Base-by-base conservation (phyloP, 2,888 invertebrate genomes). In the Zygothrica quintamaculata region DNA sequence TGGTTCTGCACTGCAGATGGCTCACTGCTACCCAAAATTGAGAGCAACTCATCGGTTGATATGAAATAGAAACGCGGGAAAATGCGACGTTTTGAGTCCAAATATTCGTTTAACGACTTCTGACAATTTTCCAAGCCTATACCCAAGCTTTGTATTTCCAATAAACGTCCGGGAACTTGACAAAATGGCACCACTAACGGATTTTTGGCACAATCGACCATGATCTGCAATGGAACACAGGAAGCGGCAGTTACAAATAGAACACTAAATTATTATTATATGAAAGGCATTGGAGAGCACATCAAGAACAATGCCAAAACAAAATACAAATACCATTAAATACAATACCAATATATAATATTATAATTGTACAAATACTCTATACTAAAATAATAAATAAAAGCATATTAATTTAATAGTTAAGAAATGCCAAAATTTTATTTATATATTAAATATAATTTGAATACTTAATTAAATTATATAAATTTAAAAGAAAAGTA, bases 31-130 rank as follows among this genome's bases (percentile, higher is more conserved):
- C 98, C 98, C 47, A 98, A 93, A 77, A 98, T 96, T 1, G 96
- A 95, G 5, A 98, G 92, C 72, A 98, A 90, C 90, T 98, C 98
- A 86, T 98, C 97, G 22, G 98, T 98, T 1, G 98, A 98, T 87
- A 98, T 96, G 90, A 98, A 98, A 92, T 96, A 98, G 91, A 98
- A 98, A 47, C 98, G 91, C 1, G 98, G 97, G 90, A 98, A 98
- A 67, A 96, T 93, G 64, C 96, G 94, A 42, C 98, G 92, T 91
- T 98, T 98, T 0, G 95, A 94, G 89, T 97, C 97, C 70, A 98
- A 92, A 89, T 98, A 98, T 88, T 97, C 96, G 86, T 96, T 96
- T 51, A 98, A 92, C 0, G 97, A 97, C 89, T 98, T 98, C 90
- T 97, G 97, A 90, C 98, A 98, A 89, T 93, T 94, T 88, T 98